Conservation (phyloP, 2,888 invertebrate genomes). For the Athetis lepigone region DNA sequence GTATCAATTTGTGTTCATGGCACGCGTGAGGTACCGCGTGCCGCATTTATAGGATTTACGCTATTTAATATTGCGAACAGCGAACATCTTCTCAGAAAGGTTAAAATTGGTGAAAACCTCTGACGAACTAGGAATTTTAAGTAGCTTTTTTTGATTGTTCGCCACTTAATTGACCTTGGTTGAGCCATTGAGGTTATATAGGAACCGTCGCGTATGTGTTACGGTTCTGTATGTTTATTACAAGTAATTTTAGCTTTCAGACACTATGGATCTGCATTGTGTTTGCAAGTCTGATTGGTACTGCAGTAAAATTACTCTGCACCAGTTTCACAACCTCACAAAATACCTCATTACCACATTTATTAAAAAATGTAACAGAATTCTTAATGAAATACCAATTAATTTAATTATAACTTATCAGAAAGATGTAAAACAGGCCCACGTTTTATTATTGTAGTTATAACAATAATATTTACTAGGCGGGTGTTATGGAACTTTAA, state of each 20-base stretch:
- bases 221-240: constrained; percentile 7
- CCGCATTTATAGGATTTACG: constrained; percentile 74
- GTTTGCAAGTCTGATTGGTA: constrained; percentile 20
- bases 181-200: constrained; percentile 24
- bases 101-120: constrained; percentile 72
- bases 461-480: constrained; percentile 18
- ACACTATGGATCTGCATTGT: constrained; percentile 14
- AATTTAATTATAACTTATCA: too few relatives aligned
- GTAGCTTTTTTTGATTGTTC: constrained; percentile 51
- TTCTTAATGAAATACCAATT: too few relatives aligned
- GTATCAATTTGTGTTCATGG: constrained; percentile 81
- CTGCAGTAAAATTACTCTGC: constrained; percentile 8
- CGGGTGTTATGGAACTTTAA: background rate
- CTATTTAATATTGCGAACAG: constrained; percentile 74
- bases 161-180: constrained; percentile 47
- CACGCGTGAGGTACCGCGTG: constrained; percentile 77
- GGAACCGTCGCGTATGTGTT: constrained; percentile 4
- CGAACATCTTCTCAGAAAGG: constrained; percentile 79
- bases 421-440: too few relatives aligned
- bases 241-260: background rate
- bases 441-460: constrained; percentile 7
- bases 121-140: constrained; percentile 69
- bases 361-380: too few relatives aligned
- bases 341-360: too few relatives aligned
- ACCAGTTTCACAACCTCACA: too few relatives aligned